Base-by-base conservation (phyloP, 2,113 vertebrate genomes). In the Dasypus novemcinctus region DNA sequence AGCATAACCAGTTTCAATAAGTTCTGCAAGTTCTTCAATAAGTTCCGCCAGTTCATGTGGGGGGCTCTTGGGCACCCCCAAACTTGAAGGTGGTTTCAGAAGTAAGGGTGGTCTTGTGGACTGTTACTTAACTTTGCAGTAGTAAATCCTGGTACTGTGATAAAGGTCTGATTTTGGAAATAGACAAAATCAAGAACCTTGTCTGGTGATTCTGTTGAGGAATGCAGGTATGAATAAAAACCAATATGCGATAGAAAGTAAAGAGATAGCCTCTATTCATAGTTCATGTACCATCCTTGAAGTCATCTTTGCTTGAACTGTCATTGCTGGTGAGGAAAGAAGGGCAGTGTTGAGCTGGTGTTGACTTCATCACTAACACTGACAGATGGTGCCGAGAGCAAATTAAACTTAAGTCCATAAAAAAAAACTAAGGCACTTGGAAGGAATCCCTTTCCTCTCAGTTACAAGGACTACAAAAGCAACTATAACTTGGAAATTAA, bases 141-240 rank as follows among this genome's bases (percentile, higher is more conserved):
- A 92, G 52, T 80, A 87, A 84, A 43, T n/a, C 10, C 59, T 87
- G 29, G 23, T 21, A 14, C 61, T 49, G 18, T 21, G 85, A 75
- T 57, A 66, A 78, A 64, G 36, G 49, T 36, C 31, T 93, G 71
- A 83, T 69, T 91, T 94, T 61, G 61, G 59, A 90, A 43, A 75
- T 3, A 91, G 49, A 63, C 46, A 74, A 89, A 75, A 94, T 57
- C 33, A 41, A 64, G 33, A 7, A 18, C 38, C n/a, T 87, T 71
- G 74, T 93, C 25, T 14, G n/a, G 14, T 1, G 6, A 41, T 82
- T 68, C 49, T 90, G 29, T 38, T 2, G 46, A 83, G 52, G 59
- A 33, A 29, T 8, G 15, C 36, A 71, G 86, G 52, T 61, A 85
- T 93, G 38, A 14, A 64, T 71, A 54, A 81, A 88, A 93, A 63